These are phyloP conservation scores for Rhegmatorhina hoffmannsi DNA, from an alignment of 2,113 vertebrate species.

Conservation along the genomic window DNA sequence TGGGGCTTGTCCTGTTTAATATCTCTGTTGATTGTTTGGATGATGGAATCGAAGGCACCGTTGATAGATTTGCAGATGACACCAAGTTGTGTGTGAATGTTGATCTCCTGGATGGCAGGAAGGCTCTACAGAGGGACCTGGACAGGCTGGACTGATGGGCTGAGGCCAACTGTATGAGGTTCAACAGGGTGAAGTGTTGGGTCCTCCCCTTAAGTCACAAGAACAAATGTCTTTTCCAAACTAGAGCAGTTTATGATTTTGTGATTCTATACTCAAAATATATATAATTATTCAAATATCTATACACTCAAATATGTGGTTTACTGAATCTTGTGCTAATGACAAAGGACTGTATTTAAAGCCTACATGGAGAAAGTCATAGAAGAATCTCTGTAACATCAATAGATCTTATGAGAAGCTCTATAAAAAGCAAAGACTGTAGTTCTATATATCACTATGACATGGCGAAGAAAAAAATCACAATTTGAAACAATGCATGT, in stretches of 20 bases:
- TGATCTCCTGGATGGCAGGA: neutral
- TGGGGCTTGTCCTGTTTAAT: neutral
- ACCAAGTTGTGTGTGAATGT: neutral
- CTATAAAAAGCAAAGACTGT: neutral
- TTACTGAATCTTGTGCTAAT: neutral
- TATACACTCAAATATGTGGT: rapidly evolving
- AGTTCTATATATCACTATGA: neutral
- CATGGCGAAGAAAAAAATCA: neutral
- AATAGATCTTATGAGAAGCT: neutral
- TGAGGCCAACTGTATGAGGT: neutral
- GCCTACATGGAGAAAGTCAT: neutral
- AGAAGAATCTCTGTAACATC: neutral
- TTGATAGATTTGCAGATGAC: neutral
- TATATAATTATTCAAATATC: neutral
- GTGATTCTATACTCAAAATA: neutral
- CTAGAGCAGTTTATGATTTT: neutral
- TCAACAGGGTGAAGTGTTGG: neutral
- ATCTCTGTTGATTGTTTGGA: neutral
- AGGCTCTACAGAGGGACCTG: neutral
- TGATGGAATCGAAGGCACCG: neutral
- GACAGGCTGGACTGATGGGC: neutral
- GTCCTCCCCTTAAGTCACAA: neutral
- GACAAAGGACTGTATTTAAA: neutral
- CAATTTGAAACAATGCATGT: neutral
- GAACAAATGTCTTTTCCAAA: neutral